Conservation (phyloP, 2,888 invertebrate genomes). For the Patella depressa region DNA sequence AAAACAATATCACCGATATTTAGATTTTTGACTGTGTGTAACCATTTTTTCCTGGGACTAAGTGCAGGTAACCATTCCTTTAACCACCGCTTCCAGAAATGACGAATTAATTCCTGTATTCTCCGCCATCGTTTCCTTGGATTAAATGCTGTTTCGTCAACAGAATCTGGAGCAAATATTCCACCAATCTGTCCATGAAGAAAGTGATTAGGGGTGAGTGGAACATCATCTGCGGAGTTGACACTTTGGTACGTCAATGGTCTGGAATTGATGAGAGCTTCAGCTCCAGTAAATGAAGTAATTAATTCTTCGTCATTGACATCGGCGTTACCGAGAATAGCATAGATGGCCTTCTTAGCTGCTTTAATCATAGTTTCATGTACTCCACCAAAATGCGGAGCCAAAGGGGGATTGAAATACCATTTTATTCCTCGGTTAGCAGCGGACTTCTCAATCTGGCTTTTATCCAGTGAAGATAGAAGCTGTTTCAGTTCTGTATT, state of each 20-base stretch:
- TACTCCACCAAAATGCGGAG: slow-evolving; percentile 39
- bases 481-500: slow-evolving; percentile 25
- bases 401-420: slow-evolving; percentile 39
- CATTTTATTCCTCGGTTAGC: slow-evolving; percentile 25
- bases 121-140: too few species aligned
- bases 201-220: slow-evolving; percentile 28
- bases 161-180: too few species aligned
- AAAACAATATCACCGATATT: background rate
- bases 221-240: slow-evolving; percentile 13
- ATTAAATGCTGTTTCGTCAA: too few species aligned
- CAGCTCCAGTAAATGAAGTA: too few species aligned
- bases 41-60: background rate
- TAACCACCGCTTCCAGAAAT: background rate
- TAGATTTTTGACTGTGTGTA: background rate
- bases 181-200: slow-evolving; percentile 23
- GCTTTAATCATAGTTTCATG: slow-evolving; percentile 38
- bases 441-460: background rate
- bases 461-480: slow-evolving; percentile 17
- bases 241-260: too few species aligned
- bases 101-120: too few species aligned
- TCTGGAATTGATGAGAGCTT: too few species aligned
- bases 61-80: slow-evolving; percentile 10
- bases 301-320: too few species aligned
- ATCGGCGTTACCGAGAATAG: slow-evolving; percentile 9
- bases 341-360: slow-evolving; percentile 17